Base-by-base conservation (phyloP, 2,113 vertebrate genomes). In the Jaculus jaculus region DNA sequence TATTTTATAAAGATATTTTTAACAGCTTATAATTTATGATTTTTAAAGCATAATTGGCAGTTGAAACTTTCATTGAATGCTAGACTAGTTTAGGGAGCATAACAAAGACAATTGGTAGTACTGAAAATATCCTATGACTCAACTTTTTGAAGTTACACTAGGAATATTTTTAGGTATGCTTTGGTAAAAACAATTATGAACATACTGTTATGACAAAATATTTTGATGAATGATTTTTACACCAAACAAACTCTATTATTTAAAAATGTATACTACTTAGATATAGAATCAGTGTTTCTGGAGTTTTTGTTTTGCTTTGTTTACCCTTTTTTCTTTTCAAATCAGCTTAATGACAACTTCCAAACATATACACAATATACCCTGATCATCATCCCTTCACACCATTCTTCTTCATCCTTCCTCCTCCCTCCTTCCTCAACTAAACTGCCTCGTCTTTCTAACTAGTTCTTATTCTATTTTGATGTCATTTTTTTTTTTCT, bases 51-150 rank as follows among this genome's bases (percentile, higher is more conserved):
- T 91, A 75, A 84, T 82, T 80, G 26, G 23, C 93, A 97, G 77
- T 32, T 91, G 47, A 92, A 97, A 92, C 37, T 95, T 96, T 97
- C 89, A 80, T 89, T 97, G 77, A n/a, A 78, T 84, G 90, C 7
- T 68, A 71, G 94, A 90, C 79, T 84, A 82, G 84, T 7, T 0
- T 94, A 66, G 89, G n/a, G 91, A 95, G 94, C 39, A 84, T 97
- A 95, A 96, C 94, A 97, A 96, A 96, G 90, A 96, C 42, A 97
- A 94, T 69, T 96, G 90, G 91, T 92, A 47, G 83, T 89, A 74
- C 89, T 85, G 92, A 96, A 97, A 97, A 92, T 91, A 89, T 78
- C 61, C 60, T 2, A 26, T 95, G 91, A 92, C 79, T 96, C 94
- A 92, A 83, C 79, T 96, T 91, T 92, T 74, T 68, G 72, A 65